Evolutionary conservation across 2,888 invertebrate species (phyloP), one percentile per base, ranked within the genome.

Genomic region (Anthoptus insignis): DNA sequence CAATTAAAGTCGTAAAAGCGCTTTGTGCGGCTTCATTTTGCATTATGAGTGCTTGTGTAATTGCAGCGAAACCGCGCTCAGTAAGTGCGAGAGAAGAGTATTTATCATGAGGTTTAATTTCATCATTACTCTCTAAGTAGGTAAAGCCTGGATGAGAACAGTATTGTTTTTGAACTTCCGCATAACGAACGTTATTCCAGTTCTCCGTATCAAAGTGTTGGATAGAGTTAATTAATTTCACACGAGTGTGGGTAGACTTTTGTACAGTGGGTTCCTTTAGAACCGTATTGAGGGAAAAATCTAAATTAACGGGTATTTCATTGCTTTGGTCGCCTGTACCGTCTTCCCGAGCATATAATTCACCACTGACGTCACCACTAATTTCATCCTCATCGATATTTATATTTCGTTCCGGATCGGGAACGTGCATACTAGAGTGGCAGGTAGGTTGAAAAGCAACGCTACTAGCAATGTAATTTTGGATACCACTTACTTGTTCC

Each of bases 401-500:
- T 11, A 19, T 1, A 3, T 42, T 42, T 19, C 19, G 19, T 11
- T 19, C 19, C 7, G 16, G 42, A 19, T 19, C 19, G 1, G 42
- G 42, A 16, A 42, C 42, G 11, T 42, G 19, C 9, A 2, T 19
- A 19, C 19, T 42, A 19, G 42, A 19, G 11, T 42, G 42, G 11
- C 19, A 42, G 7, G 42, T 42, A 42, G 42, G 42, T 42, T 42
- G 42, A 19, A 42, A 37, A 7, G 56, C 61, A 47, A 47, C 47
- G 21, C 24, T 47, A 21, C 13, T 47, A 47, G 47, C 13, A 5
- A 64, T 7, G 19, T 32, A 64, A 24, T 64, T 54, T 14, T 19
- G 6, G 2, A 56, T 9, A 9, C 22, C 39, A 56, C 56, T 56
- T 56, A 56, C 56, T 56, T 56, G 21, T 56, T 56, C 19, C n/a